Conservation (phyloP, 2,113 vertebrate genomes). For the Equus quagga region DNA sequence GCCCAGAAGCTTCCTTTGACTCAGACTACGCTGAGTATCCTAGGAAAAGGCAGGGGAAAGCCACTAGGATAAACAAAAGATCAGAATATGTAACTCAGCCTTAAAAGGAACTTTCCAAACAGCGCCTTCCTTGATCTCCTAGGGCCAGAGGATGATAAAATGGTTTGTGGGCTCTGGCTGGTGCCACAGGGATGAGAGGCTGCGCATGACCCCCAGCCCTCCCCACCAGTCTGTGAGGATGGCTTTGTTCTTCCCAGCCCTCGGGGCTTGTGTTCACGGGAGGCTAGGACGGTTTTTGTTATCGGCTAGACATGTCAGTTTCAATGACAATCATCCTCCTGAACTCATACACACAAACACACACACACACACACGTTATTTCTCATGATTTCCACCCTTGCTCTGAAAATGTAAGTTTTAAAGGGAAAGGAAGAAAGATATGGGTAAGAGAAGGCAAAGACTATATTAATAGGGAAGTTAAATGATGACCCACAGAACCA, state of each 20-base stretch:
- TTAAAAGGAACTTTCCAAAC: slow-evolving; percentile 81
- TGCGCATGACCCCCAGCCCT: slow-evolving; percentile 73
- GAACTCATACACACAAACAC: background rate
- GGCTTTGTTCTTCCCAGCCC: slow-evolving; percentile 88
- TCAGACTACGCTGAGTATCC: background rate
- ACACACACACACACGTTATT: slow-evolving; percentile 68
- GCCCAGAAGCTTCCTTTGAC: background rate
- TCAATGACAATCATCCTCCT: slow-evolving; percentile 85
- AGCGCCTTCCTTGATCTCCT: slow-evolving; percentile 83
- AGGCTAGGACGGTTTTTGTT: slow-evolving; percentile 90
- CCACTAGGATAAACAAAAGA: slow-evolving; percentile 75
- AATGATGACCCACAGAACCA: background rate
- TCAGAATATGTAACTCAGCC: slow-evolving; percentile 81
- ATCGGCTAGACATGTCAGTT: slow-evolving; percentile 86
- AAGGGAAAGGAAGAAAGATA: slow-evolving; percentile 47
- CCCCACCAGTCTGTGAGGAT: slow-evolving; percentile 83
- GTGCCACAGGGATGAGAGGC: slow-evolving; percentile 87
- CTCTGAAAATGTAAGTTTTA: slow-evolving; percentile 83
- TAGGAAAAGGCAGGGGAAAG: slow-evolving; percentile 44
- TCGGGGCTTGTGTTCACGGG: slow-evolving; percentile 82
- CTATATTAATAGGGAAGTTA: background rate
- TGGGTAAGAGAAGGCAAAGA: background rate
- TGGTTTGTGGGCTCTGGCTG: slow-evolving; percentile 86
- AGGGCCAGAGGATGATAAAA: slow-evolving; percentile 86
- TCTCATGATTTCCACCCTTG: slow-evolving; percentile 83